Evolutionary conservation across 2,113 vertebrate genomes (phyloP).

Genomic region (Bubalus kerabau): DNA sequence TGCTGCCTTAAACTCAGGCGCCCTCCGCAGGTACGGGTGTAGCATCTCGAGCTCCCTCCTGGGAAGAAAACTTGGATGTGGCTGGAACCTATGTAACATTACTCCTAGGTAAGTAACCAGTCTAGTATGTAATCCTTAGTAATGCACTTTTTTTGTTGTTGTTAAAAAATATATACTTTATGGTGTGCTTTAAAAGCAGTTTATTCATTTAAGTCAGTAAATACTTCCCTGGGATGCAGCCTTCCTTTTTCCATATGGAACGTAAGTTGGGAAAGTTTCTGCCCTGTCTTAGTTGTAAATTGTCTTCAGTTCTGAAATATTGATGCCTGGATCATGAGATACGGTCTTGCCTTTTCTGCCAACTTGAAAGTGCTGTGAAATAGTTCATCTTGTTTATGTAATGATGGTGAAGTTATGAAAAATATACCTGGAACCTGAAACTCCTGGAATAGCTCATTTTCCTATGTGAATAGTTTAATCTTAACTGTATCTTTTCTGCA

Average conservation of each 20-base stretch:
- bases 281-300: not conserved
- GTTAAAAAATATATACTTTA: not conserved
- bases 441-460: not conserved
- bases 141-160: not conserved
- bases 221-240: not conserved
- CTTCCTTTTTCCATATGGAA: not conserved
- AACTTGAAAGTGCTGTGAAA: not conserved
- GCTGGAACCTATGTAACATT: not conserved
- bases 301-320: not conserved
- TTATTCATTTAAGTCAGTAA: slow-evolving; percentile 1
- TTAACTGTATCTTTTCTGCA: not conserved
- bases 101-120: not conserved
- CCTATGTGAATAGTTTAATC: not conserved
- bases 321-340: not conserved
- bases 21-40: not conserved
- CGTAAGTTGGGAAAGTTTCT: not conserved
- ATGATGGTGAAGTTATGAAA: not conserved
- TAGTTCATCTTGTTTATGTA: not conserved
- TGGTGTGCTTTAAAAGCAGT: not conserved
- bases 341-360: not conserved
- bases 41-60: not conserved
- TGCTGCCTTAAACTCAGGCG: not conserved
- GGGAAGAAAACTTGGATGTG: not conserved
- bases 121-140: not conserved
- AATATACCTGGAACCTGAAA: not conserved